Evolutionary conservation across 2,797 vertebrate genomes (phyloP).

Genomic region (Anolis apletophallus): DNA sequence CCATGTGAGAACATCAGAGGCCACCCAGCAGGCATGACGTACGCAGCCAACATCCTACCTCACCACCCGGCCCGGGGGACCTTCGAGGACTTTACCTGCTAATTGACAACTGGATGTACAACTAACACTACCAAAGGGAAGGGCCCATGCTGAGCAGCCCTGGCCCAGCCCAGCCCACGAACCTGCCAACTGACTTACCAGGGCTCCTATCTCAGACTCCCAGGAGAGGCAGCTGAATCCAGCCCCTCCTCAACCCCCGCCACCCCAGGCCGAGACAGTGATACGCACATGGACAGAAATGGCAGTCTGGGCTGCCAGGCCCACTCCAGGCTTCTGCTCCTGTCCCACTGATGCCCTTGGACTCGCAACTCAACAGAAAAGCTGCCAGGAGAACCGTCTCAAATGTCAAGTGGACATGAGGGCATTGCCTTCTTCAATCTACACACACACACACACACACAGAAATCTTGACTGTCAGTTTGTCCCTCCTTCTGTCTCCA

Average conservation of each 20-base stretch:
- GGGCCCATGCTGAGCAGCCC: slow-evolving; percentile 67
- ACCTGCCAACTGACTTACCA: slow-evolving; percentile 40
- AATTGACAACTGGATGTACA: slow-evolving; percentile 73
- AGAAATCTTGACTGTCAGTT: slow-evolving; percentile 20
- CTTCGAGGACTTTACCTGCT: slow-evolving; percentile 99
- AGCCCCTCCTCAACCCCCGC: slow-evolving; percentile 45
- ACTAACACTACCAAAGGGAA: slow-evolving; percentile 73
- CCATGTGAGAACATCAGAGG: slow-evolving; percentile 93
- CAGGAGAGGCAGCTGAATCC: slow-evolving; percentile 49
- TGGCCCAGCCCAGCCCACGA: slow-evolving; percentile 43
- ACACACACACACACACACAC: slow-evolving; percentile 19
- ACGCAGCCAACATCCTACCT: slow-evolving; percentile 99
- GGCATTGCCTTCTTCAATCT: slow-evolving; percentile 13
- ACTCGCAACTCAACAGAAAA: slow-evolving; percentile 29
- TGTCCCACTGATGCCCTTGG: slow-evolving; percentile 12
- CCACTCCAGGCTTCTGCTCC: slow-evolving; percentile 16
- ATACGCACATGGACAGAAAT: slow-evolving; percentile 49
- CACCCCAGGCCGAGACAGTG: slow-evolving; percentile 37
- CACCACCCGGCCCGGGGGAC: slow-evolving; percentile 96
- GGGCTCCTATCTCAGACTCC: slow-evolving; percentile 53
- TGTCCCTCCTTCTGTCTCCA: slow-evolving; percentile 58
- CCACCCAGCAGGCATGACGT: slow-evolving; percentile 90
- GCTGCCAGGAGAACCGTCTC: slow-evolving; percentile 46
- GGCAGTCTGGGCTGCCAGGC: slow-evolving; percentile 26
- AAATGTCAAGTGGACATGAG: slow-evolving; percentile 30